A percentile compares a stretch with the other conserved stretches of the same genome.
Conservation (phyloP, 2,888 invertebrate genomes). For the Epinotia nisella region DNA sequence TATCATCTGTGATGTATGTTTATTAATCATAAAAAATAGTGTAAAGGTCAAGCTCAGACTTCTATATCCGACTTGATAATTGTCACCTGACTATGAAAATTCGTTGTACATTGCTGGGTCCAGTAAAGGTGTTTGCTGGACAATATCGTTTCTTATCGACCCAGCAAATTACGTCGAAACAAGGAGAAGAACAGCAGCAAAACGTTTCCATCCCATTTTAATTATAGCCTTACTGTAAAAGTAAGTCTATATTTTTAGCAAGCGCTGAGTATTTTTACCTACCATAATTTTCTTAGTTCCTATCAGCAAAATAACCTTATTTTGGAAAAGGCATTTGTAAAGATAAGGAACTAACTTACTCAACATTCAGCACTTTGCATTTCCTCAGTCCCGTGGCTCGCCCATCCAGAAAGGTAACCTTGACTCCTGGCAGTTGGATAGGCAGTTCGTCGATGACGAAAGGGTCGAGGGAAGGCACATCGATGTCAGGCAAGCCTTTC, state of each 20-base stretch:
- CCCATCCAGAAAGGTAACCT: constrained; percentile 76
- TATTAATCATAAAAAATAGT: constrained; percentile 28
- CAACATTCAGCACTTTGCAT: constrained; percentile 76
- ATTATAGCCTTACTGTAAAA: no score
- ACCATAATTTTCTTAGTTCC: no score
- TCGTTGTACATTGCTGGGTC: no score
- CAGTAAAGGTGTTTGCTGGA: no score
- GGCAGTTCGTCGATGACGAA: constrained; percentile 76
- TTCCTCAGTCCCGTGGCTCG: constrained; percentile 76
- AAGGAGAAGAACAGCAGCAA: no score
- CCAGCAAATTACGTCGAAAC: no score
- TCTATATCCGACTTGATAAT: no score
- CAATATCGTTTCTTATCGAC: no score
- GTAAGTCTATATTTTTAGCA: not conserved
- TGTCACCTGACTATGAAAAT: no score
- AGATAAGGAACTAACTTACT: constrained; percentile 66
- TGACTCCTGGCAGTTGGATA: constrained; percentile 78
- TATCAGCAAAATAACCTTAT: not conserved
- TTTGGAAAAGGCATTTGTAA: not conserved
- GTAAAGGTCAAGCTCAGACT: constrained; percentile 24
- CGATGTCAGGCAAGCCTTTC: constrained; percentile 72
- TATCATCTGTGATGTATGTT: constrained; percentile 20
- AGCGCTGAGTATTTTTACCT: no score
- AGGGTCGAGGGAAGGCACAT: constrained; percentile 75
- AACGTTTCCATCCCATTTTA: not conserved